These are phyloP conservation scores for Rhynchonema sp. DNA, from an alignment of 2,888 invertebrate genomes.

Conservation along the genomic window DNA sequence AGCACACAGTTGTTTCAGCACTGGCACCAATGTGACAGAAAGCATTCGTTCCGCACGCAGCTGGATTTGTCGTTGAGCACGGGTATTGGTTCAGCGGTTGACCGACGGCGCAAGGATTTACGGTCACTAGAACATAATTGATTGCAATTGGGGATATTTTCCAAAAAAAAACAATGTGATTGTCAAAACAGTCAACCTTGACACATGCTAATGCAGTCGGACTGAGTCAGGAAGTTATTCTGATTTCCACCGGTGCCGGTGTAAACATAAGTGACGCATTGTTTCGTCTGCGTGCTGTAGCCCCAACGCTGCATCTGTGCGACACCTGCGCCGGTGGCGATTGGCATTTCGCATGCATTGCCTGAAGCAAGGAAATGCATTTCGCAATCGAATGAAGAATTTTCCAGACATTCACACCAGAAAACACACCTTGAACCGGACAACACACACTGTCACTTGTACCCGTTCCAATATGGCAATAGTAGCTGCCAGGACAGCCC, in stretches of 20 bases:
- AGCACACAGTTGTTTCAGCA: conserved; percentile 7
- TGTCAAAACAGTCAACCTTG: background rate
- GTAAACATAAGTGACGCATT: background rate
- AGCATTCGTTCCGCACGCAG: background rate
- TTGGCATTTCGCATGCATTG: conserved; percentile 1
- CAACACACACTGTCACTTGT: conserved; percentile 2
- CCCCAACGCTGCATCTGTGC: conserved; percentile 2
- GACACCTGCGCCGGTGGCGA: background rate
- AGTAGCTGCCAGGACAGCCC: conserved; percentile 4
- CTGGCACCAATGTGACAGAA: conserved; percentile 7
- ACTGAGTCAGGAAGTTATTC: conserved; percentile 1
- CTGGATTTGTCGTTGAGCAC: conserved; percentile 1
- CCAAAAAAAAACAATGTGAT: too few relatives aligned
- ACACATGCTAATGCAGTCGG: background rate
- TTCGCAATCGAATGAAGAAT: too few relatives aligned
- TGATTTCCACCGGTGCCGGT: conserved; percentile 2
- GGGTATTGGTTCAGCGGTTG: background rate
- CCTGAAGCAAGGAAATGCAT: background rate
- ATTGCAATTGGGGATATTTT: background rate
- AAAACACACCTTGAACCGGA: conserved; percentile 1
- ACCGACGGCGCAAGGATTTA: conserved; percentile 4
- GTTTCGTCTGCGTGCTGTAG: background rate
- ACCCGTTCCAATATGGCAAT: conserved; percentile 3
- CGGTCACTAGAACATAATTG: background rate
- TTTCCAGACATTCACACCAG: background rate